Evolutionary conservation across 2,797 vertebrate species (phyloP).

Genomic region (Alauda arvensis): DNA sequence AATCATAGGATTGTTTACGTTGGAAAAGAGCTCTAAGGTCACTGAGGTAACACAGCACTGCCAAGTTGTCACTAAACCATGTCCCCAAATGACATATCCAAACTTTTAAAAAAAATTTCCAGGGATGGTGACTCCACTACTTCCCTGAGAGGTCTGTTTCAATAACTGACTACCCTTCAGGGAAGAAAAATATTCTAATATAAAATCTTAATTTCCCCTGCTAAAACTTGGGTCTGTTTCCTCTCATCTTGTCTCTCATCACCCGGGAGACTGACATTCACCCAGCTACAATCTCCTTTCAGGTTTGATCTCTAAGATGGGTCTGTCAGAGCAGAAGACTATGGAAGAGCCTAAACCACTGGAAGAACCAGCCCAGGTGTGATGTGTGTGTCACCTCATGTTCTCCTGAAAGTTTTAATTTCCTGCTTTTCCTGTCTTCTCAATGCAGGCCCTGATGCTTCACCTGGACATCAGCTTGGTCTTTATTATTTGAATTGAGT

Average conservation of each 20-base stretch:
- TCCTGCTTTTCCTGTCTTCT: background rate
- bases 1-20: background rate
- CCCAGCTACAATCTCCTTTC: background rate
- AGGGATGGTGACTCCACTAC: background rate
- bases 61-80: background rate
- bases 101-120: background rate
- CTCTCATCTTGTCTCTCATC: background rate
- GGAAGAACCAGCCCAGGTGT: too few species aligned
- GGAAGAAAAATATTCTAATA: background rate
- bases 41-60: background rate
- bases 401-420: background rate
- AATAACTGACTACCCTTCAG: background rate
- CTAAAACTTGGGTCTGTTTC: background rate
- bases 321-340: background rate
- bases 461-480: background rate
- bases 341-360: background rate
- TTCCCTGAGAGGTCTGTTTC: background rate
- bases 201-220: background rate
- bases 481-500: background rate
- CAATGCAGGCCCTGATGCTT: background rate
- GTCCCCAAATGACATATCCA: background rate
- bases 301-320: background rate
- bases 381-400: rapidly evolving
- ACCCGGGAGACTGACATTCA: background rate
- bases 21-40: background rate